Percentiles rank a stretch among this genome's conserved stretches.
Evolutionary conservation across 2,113 vertebrate genomes (phyloP).

Genomic region (Halcyon malimbica): DNA sequence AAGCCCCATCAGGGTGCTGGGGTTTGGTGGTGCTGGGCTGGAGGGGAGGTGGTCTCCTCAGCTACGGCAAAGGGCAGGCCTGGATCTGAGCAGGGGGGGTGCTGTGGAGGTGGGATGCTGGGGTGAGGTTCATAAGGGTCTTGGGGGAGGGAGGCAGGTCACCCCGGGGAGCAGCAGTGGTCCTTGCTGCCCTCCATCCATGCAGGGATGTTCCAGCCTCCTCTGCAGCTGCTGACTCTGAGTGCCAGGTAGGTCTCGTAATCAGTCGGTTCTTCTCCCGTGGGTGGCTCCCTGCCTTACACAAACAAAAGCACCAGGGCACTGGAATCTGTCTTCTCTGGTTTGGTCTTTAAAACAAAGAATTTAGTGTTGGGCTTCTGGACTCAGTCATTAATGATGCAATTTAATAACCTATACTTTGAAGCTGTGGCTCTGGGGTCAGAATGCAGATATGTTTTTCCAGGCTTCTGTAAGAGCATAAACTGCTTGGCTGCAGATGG

Average conservation of each 20-base stretch:
- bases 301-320: no score
- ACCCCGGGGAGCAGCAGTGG: neutral
- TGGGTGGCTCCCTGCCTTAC: rapidly evolving
- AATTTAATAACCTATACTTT: neutral
- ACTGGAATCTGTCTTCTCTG: neutral
- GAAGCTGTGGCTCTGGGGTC: neutral
- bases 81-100: neutral
- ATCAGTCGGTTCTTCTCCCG: rapidly evolving
- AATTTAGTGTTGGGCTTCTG: neutral
- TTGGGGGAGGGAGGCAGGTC: neutral
- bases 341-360: neutral
- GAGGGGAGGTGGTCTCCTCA: neutral
- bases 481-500: rapidly evolving
- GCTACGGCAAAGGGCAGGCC: neutral
- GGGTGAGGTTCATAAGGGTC: neutral
- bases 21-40: neutral
- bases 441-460: neutral
- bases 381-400: neutral
- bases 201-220: neutral
- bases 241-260: neutral
- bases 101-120: neutral
- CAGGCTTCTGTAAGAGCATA: neutral
- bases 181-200: rapidly evolving
- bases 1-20: rapidly evolving
- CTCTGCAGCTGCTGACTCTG: rapidly evolving